Conservation (phyloP, 2,797 vertebrate genomes). For the Poeciliopsis infans region DNA sequence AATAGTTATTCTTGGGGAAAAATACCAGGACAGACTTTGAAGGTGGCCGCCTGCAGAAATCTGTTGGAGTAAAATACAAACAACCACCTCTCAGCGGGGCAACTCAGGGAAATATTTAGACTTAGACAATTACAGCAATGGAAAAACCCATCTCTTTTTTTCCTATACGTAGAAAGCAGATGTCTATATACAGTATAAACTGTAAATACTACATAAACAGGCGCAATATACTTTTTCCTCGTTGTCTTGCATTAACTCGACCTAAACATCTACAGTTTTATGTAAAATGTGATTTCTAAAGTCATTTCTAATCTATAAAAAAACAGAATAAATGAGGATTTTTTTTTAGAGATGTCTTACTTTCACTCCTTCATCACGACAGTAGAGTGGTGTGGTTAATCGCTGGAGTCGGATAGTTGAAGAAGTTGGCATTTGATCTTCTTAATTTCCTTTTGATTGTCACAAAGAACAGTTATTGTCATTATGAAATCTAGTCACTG, state of each 20-base stretch:
- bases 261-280: neutral
- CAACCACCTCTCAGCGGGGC: neutral
- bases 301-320: too few relatives aligned
- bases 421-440: neutral
- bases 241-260: neutral
- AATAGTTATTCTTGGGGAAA: constrained; percentile 18
- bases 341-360: neutral
- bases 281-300: neutral
- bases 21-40: constrained; percentile 29
- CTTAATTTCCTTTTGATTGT: neutral
- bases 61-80: constrained; percentile 10
- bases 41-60: constrained; percentile 35
- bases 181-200: neutral
- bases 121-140: neutral
- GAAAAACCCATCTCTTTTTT: neutral
- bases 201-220: neutral
- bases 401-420: neutral
- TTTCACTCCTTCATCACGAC: neutral
- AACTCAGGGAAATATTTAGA: constrained; percentile 12
- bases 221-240: neutral
- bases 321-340: neutral
- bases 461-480: constrained; percentile 9
- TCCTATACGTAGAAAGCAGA: neutral
- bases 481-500: constrained; percentile 11
- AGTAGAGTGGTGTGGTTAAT: neutral